Evolutionary conservation across 2,113 vertebrate species (phyloP), one percentile per base, ranked within the genome.

Genomic region (Polypterus senegalus): DNA sequence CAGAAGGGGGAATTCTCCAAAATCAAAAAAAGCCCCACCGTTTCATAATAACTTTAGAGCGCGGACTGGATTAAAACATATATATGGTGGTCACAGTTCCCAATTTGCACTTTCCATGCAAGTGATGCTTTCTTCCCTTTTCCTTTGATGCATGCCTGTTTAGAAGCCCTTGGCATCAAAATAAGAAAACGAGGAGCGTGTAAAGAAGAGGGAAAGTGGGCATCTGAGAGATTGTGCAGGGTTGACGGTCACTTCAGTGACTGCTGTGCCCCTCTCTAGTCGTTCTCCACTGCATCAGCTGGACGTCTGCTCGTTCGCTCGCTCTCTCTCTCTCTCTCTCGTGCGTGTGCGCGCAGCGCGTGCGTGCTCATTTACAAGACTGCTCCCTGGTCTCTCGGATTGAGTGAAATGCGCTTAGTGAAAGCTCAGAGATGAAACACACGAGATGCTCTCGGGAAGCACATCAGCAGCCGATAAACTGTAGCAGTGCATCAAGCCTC

Each of bases 1-100:
- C 72, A 67, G 68, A 27, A 27, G 27, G 27, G 27, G 27, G 27
- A 27, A 27, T 27, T 27, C 27, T 27, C 27, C 27, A 27, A 27
- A 27, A 27, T 2, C 27, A 27, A 27, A 27, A 27, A 27, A 27
- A 27, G 27, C 27, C 27, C 27, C 27, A 27, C 1, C 10, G 66
- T 66, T 59, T 67, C 27, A 7, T 69, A 67, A 74, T 73, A 83
- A 85, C 76, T 85, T 75, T 46, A 43, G 4, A 61, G 7, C 10
- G 46, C 9, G 56, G 27, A 27, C 27, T 27, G 65, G 72, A 75
- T 70, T 67, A 71, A 61, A 71, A 72, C 71, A 60, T 60, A 48
- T 65, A 71, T 65, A 71, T 72, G 70, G 74, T 70, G 75, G 66
- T 69, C 8, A 49, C 68, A 80, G 69, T 75, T 71, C 73, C 75